A percentile compares a stretch with the other conserved stretches of the same genome.
Evolutionary conservation across 2,113 vertebrate species (phyloP).

Genomic region (Zosterops hypoxanthus): DNA sequence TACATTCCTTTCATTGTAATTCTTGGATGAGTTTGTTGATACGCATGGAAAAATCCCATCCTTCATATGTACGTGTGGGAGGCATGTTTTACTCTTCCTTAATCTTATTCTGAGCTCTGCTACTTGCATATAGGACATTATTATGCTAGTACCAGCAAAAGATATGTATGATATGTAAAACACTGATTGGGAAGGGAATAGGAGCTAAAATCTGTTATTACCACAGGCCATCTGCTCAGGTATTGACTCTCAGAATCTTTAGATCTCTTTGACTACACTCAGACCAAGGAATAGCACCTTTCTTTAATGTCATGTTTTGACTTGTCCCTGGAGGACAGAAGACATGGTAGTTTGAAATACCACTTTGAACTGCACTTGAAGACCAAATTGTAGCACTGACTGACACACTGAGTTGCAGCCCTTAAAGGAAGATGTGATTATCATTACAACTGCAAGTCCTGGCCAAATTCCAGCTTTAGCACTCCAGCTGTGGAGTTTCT

Average conservation of each 20-base stretch:
- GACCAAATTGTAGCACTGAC: not conserved
- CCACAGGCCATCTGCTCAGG: not conserved
- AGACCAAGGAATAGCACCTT: not conserved
- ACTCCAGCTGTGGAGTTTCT: not conserved
- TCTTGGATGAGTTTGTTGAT: constrained; percentile 14
- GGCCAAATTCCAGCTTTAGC: not conserved
- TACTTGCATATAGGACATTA: not conserved
- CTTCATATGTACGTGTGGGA: not conserved
- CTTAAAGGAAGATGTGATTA: not conserved
- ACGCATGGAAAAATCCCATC: not conserved
- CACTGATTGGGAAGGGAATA: not conserved
- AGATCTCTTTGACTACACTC: not conserved
- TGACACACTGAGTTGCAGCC: not conserved
- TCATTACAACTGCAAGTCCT: not conserved
- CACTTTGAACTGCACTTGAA: not conserved
- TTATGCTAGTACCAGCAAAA: not conserved
- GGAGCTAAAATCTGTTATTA: not conserved
- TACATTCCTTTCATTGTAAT: constrained; percentile 47
- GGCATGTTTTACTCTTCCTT: not conserved
- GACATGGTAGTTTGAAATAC: not conserved
- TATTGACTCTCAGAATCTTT: not conserved
- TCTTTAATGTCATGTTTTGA: not conserved
- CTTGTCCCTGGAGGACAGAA: not conserved
- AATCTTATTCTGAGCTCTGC: not conserved
- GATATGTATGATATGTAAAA: not conserved